Evolutionary conservation across 2,797 vertebrate species (phyloP), one percentile per base, ranked within the genome.

Genomic region (Alexandromys oeconomus): DNA sequence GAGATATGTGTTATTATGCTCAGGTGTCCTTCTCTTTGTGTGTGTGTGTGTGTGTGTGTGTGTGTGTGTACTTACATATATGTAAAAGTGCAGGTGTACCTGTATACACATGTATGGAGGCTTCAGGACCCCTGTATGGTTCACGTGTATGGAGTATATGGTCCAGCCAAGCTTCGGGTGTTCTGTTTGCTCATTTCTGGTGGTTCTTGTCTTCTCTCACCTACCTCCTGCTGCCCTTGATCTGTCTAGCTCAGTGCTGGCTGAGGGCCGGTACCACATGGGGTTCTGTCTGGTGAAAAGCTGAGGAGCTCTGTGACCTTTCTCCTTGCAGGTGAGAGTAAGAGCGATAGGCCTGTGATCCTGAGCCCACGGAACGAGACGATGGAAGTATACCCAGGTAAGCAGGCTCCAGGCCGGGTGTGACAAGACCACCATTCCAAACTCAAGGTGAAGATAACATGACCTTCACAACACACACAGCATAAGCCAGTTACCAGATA

Each of bases 341-440:
- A 0, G 19, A 87, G 17, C 4, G 1, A 40, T 4, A 89, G 11
- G 40, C 99, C 99, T 43, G 89, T 98, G 85, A 97, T 99, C 67
- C 74, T 97, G 61, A 98, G 99, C 95, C 99, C 99, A 0, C 89
- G 88, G 27, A 98, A 98, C 51, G 98, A 99, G 34, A 98, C 97
- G 5, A 65, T 99, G 93, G 99, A 98, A 98, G 98, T 98, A 31
- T 73, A 94, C 11, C 81, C 95, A 4, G 99, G 99, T 99, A 97
- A 99, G 98, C 97, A 69, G n/a, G 12, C 13, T 65, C 11, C 14
- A 6, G 1, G 29, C 0, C 40, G n/a, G 34, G 23, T 25, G 29
- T 15, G 48, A 29, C 23, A 29, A 87, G 37, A 15, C 67, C 31
- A 19, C n/a, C 61, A 11, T 48, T 82, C 46, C 78, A 27, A 82